Evolutionary conservation across 1,140 invertebrate species (phyloP).

Genomic region (Cydia splendana): DNA sequence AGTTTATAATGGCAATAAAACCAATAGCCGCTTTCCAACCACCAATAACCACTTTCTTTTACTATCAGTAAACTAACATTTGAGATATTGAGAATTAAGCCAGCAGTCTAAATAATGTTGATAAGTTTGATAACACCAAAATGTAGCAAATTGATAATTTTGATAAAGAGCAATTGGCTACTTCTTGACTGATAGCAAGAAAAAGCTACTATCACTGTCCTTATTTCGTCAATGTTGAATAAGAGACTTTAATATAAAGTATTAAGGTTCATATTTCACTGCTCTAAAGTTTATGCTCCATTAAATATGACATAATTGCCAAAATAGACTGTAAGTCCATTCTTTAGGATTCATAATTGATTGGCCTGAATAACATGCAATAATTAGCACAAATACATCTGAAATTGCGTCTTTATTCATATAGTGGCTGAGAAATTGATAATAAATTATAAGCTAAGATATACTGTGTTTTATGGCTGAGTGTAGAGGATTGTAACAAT

Average conservation of each 20-base stretch:
- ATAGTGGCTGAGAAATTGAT: background rate
- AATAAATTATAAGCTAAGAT: background rate
- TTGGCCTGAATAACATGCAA: background rate
- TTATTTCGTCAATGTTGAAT: background rate
- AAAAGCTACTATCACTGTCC: background rate
- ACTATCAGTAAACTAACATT: background rate
- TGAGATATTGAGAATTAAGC: background rate
- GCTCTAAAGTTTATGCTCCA: background rate
- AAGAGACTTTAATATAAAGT: background rate
- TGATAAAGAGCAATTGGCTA: background rate
- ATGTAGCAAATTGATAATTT: background rate
- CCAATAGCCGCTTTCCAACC: too few relatives aligned
- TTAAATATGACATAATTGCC: background rate
- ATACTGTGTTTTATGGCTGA: background rate
- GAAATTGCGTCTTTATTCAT: slow-evolving; percentile 9
- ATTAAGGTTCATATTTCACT: background rate
- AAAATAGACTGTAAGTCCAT: background rate
- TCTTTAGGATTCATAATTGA: background rate
- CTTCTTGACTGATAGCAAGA: slow-evolving; percentile 7
- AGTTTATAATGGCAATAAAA: background rate
- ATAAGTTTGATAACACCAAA: slow-evolving; percentile 1
- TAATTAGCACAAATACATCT: background rate
- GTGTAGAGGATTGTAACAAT: too few relatives aligned
- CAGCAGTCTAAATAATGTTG: background rate
- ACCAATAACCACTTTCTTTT: background rate